Percentiles rank a stretch among this genome's conserved stretches.
These are phyloP conservation scores for Brenthis daphne DNA, from an alignment of 2,888 invertebrate genomes.

Conservation along the genomic window DNA sequence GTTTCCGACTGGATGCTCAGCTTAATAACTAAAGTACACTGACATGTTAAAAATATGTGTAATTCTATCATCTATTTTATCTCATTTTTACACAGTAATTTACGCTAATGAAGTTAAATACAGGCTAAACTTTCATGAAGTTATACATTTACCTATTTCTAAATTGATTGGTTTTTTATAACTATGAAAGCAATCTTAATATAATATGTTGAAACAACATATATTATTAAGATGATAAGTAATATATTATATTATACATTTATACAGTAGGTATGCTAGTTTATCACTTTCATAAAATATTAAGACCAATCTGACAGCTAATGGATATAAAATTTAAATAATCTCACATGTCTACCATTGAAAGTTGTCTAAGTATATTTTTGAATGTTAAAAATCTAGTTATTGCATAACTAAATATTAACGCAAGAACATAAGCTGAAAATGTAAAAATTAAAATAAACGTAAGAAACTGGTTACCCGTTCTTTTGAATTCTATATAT, in stretches of 20 bases:
- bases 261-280: background rate
- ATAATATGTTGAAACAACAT: background rate
- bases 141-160: too few species aligned
- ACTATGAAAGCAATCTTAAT: background rate
- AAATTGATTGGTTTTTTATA: too few species aligned
- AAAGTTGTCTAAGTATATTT: conserved; percentile 16
- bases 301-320: background rate
- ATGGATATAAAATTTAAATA: conserved; percentile 14
- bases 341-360: conserved; percentile 1
- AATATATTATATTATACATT: background rate
- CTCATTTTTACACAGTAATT: background rate
- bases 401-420: conserved; percentile 3
- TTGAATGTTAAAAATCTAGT: conserved; percentile 6
- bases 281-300: background rate
- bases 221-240: background rate
- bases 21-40: conserved; percentile 45
- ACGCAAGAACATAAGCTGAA: conserved; percentile 8
- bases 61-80: background rate
- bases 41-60: conserved; percentile 5
- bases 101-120: too few species aligned
- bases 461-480: conserved; percentile 17
- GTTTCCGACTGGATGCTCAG: conserved; percentile 63
- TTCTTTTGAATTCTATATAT: conserved; percentile 18
- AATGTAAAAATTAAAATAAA: conserved; percentile 11
- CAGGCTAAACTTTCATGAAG: too few species aligned